A percentile compares a stretch with the other conserved stretches of the same genome.
Conservation (phyloP, 92 coral and sea anemone species). For the Nematostella vectensis region DNA sequence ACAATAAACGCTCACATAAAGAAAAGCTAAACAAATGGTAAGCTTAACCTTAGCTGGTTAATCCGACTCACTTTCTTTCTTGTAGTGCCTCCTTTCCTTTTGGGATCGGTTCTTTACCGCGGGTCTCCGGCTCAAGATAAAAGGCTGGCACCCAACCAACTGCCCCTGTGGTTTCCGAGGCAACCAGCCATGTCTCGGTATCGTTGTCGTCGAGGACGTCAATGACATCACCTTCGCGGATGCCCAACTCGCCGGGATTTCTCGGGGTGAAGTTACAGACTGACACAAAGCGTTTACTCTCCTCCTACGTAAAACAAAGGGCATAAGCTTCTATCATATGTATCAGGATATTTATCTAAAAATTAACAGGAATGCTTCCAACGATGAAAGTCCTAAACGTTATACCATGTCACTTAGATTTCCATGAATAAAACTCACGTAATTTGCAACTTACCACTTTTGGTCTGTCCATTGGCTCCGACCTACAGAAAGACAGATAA, state of each 20-base stretch:
- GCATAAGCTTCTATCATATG: too few species aligned
- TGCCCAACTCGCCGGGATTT: constrained; percentile 66
- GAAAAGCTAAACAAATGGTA: too few species aligned
- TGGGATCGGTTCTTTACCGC: constrained; percentile 46
- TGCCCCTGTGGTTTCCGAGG: constrained; percentile 51
- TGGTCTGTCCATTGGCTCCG: too few species aligned
- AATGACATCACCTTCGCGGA: constrained; percentile 66
- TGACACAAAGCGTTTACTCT: constrained; percentile 43
- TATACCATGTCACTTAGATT: too few species aligned
- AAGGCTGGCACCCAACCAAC: constrained; percentile 79
- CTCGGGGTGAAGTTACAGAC: constrained; percentile 68
- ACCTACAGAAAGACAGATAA: too few species aligned
- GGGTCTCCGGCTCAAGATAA: constrained; percentile 51
- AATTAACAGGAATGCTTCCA: too few species aligned
- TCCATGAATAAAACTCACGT: too few species aligned
- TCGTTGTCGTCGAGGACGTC: constrained; percentile 64
- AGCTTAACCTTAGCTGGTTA: too few species aligned
- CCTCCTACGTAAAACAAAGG: constrained; percentile 34
- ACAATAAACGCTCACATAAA: too few species aligned
- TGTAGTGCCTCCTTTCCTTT: constrained; percentile 69
- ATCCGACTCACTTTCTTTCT: constrained; percentile 75
- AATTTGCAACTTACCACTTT: too few species aligned
- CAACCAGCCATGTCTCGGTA: constrained; percentile 50
- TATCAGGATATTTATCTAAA: too few species aligned
- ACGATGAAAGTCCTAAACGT: too few species aligned